Evolutionary conservation across 2,888 invertebrate genomes (phyloP), one percentile per base, ranked within the genome.

Genomic region (Ornithoptera priamus): DNA sequence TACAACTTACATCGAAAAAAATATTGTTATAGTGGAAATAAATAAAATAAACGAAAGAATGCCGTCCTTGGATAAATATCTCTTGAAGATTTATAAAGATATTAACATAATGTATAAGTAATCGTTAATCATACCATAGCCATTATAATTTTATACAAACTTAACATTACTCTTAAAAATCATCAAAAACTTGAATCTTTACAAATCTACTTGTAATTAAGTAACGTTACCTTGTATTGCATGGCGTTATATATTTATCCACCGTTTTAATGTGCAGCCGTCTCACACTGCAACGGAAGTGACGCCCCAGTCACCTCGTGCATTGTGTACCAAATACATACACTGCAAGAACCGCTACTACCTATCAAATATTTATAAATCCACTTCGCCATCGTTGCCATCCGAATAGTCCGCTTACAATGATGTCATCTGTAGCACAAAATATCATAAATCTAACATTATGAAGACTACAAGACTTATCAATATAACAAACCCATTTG

Each of bases 231-330:
- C 1, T n/a, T 8, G 53, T 68, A 67, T 71, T 63, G 36, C 53
- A 56, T 63, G 53, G 36, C 18, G 7, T 56, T 62, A 53, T n/a
- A 63, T 63, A 18, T 36, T 24, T 63, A 36, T 18, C 53, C 30
- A 65, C 20, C 64, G 57, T 65, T 36, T 39, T 22, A n/a, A 50
- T 56, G n/a, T 56, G 36, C 53, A 53, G 42, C 20, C 62, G 67
- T 56, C 36, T 67, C 67, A 24, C 46, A 15, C 20, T 76, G 82
- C 82, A 85, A 75, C 88, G 89, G 89, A 88, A 88, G 83, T 81
- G 82, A 82, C 84, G 88, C 77, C 85, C 85, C 80, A 86, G 81
- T 88, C 88, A 85, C 86, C 84, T 84, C 83, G 80, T 79, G 83
- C 82, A 84, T 86, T 86, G 87, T 86, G 78, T 81, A 83, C 80